Base-by-base conservation (phyloP, 1,140 invertebrate species). In the Cotesia vestalis region DNA sequence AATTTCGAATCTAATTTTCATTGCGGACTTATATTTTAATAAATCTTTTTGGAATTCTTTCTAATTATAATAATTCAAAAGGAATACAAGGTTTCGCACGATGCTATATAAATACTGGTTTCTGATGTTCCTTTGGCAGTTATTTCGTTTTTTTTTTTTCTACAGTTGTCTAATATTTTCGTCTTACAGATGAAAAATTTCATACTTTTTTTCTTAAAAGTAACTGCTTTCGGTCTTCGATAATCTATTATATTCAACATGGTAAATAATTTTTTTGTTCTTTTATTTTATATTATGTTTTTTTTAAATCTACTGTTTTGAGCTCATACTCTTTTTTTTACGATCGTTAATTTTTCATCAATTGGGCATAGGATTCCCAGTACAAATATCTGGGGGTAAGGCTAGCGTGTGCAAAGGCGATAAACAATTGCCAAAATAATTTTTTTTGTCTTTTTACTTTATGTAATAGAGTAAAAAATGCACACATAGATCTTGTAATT, bases 401-500 rank as follows among this genome's bases (percentile, higher is more conserved):
- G 53, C 53, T 55, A 17, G 17, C 53, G 12, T 55, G 17, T 17
- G 12, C 17, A 17, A 55, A 55, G 53, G 53, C 53, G 53, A 55
- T 5, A 55, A 14, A 55, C 17, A 55, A n/a, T 55, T n/a, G 52
- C n/a, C 36, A 40, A 52, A 20, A 52, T 36, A 4, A 40, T 14
- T 36, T 73, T 69, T 66, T 67, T 62, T 73, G 64, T 73, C 67
- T 17, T 57, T 61, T 51, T 52, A 61, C n/a, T 27, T 27, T 6
- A 46, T 46, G 40, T 9, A 46, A 9, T 46, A 46, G 11, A 60
- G 51, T 52, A 69, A 53, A 38, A 55, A 62, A 64, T 59, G 66
- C 36, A 64, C 67, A 51, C 27, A 53, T 63, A 73, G 8, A 64
- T 73, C 75, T 77, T 75, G 69, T 69, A 83, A 79, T 83, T 82